phyloP scores from a whole-genome alignment of 2,113 vertebrate genomes.

The Picathartes gymnocephalus region DNA sequence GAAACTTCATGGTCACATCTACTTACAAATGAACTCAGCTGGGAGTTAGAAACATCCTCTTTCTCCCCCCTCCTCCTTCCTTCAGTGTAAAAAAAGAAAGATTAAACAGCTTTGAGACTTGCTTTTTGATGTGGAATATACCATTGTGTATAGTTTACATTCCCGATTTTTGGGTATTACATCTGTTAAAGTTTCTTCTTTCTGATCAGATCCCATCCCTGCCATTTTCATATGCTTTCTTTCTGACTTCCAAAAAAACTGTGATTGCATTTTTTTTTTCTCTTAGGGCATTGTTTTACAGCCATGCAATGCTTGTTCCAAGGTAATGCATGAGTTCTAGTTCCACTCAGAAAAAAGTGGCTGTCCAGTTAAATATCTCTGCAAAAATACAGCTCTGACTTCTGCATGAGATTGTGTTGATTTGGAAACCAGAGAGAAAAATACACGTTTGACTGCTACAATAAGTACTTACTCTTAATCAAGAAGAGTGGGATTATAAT shows the following conservation, averaged over 20 bases:
- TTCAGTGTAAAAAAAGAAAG: background rate
- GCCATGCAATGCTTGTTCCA: background rate
- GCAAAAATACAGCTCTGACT: background rate
- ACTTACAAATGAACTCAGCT: background rate
- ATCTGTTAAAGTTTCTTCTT: background rate
- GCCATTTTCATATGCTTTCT: background rate
- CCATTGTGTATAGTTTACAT: background rate
- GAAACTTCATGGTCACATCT: background rate
- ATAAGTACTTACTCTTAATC: background rate
- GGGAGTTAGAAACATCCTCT: background rate
- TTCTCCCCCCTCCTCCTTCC: background rate
- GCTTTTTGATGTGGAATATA: background rate
- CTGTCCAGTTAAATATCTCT: background rate
- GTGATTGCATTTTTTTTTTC: background rate
- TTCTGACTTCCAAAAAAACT: background rate
- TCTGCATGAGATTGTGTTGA: background rate
- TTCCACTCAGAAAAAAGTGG: background rate
- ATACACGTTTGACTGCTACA: background rate
- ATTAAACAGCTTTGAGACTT: background rate
- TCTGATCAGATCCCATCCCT: background rate
- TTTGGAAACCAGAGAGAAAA: conserved; percentile 20
- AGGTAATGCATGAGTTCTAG: background rate
- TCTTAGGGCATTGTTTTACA: background rate
- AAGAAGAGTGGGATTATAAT: background rate
- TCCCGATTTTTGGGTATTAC: background rate